Conservation (phyloP, 1,140 invertebrate species). For the Maniola jurtina region DNA sequence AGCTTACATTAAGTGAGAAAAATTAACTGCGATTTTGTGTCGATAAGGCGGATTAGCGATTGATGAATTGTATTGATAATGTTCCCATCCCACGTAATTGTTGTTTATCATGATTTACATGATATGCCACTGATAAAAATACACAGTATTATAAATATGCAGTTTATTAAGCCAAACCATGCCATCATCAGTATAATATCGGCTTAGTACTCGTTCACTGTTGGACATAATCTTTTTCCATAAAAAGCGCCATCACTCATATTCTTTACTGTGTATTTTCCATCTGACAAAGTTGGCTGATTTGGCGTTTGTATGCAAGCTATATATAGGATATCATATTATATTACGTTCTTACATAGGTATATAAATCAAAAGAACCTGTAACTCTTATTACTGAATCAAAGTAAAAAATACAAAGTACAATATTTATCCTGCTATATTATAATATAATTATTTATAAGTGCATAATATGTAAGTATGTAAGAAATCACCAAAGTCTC, state of each 20-base stretch:
- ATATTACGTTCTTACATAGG: no score
- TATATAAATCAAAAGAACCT: no score
- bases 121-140: conserved; percentile 10
- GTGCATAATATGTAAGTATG: no score
- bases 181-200: not conserved
- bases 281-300: no score
- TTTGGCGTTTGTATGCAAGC: no score
- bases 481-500: no score
- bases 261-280: not conserved
- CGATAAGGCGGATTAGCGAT: conserved; percentile 19
- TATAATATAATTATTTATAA: no score
- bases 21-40: conserved; percentile 28
- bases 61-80: conserved; percentile 15
- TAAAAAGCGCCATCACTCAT: not conserved
- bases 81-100: conserved; percentile 5
- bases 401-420: no score
- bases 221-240: not conserved
- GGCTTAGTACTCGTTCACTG: not conserved
- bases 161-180: not conserved
- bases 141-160: not conserved
- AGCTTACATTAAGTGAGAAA: conserved; percentile 51
- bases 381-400: no score
- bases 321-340: no score
- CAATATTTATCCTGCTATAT: no score
- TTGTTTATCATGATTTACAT: conserved; percentile 16